phyloP scores from a whole-genome alignment of 2,113 vertebrate species.

The Coturnix japonica region DNA sequence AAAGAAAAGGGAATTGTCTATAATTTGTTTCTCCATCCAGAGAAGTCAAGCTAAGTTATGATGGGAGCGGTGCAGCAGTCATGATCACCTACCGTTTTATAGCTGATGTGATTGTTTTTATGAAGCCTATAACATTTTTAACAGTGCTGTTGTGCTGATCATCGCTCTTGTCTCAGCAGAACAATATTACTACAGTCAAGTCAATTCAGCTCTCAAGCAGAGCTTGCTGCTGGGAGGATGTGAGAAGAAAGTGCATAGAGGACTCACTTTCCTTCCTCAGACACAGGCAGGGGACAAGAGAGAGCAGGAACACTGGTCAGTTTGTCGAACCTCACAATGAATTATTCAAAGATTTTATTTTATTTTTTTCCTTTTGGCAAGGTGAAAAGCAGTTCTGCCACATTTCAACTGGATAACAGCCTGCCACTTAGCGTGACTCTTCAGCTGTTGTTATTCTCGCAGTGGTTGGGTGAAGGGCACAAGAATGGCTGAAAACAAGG shows the following conservation, averaged over 20 bases:
- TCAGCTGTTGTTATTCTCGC: conserved; percentile 20
- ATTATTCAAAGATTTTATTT: conserved; percentile 43
- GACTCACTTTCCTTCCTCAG: not conserved
- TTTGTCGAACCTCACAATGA: conserved; percentile 16
- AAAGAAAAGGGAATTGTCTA: conserved; percentile 54
- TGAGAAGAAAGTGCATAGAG: conserved; percentile 20
- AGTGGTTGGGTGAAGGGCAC: conserved; percentile 14
- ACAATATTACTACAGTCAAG: conserved; percentile 65
- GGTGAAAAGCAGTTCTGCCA: not conserved
- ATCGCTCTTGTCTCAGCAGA: conserved; percentile 71
- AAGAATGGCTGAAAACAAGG: not conserved
- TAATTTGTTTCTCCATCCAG: conserved; percentile 79
- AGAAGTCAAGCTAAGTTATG: conserved; percentile 77
- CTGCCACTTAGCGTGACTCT: conserved; percentile 49
- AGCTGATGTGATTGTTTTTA: conserved; percentile 79
- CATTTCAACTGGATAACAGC: conserved; percentile 8
- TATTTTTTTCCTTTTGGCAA: conserved; percentile 7
- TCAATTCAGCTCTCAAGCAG: conserved; percentile 56
- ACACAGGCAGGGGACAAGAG: not conserved
- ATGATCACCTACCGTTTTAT: conserved; percentile 79
- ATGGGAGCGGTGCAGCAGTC: conserved; percentile 56
- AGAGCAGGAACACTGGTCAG: not conserved
- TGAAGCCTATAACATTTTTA: conserved; percentile 75
- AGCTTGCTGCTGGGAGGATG: conserved; percentile 7
- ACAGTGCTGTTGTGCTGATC: conserved; percentile 68